phyloP scores from a whole-genome alignment of 1,140 invertebrate species.

The Lucilia cuprina region DNA sequence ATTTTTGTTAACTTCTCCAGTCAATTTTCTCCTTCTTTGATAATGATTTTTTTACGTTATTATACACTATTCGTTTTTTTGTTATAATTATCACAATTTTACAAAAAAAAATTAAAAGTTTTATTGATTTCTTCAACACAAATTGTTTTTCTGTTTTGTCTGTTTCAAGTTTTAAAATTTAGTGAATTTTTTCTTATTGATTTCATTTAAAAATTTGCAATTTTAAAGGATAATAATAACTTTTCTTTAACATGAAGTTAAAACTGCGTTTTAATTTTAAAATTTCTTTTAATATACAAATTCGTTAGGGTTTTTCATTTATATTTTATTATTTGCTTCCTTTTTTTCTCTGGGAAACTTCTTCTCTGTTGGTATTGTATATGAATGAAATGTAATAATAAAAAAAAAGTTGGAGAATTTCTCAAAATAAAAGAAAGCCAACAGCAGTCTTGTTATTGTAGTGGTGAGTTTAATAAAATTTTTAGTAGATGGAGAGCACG shows the following conservation, averaged over 20 bases:
- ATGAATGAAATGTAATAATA: constrained; percentile 28
- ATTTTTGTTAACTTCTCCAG: constrained; percentile 36
- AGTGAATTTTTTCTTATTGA: not conserved
- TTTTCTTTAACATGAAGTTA: not conserved
- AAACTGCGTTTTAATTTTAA: constrained; percentile 23
- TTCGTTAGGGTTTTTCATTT: not conserved
- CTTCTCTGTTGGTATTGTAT: not conserved
- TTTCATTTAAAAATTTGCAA: not conserved
- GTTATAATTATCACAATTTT: constrained; percentile 11
- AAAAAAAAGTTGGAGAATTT: constrained; percentile 1
- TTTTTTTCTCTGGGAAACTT: not conserved
- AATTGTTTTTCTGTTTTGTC: not conserved
- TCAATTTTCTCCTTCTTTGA: not conserved
- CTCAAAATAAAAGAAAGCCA: not conserved
- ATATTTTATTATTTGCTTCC: not conserved
- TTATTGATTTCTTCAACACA: not conserved
- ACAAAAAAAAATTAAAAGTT: constrained; percentile 1
- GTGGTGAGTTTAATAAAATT: not conserved
- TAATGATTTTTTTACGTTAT: not conserved
- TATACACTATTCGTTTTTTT: constrained; percentile 8
- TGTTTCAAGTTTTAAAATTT: not conserved
- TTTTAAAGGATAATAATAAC: not conserved
- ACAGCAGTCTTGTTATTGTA: not conserved
- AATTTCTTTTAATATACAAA: not conserved
- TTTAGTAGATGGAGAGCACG: not conserved